Evolutionary conservation across 2,113 vertebrate species (phyloP).

Genomic region (Symphodus melops): DNA sequence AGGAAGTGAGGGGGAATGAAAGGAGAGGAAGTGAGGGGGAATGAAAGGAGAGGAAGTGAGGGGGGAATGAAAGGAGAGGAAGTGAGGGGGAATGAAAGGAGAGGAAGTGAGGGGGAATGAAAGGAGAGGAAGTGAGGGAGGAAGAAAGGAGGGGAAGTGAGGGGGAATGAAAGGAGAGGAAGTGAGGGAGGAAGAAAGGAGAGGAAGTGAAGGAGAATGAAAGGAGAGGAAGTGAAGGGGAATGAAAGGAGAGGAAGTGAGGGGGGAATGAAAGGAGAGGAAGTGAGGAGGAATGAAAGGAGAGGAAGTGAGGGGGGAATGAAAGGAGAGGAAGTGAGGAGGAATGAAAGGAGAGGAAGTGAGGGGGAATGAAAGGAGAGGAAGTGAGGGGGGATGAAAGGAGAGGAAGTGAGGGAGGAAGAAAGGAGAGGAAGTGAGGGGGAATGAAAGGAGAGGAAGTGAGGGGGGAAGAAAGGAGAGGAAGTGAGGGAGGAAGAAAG

Average conservation of each 20-base stretch:
- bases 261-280: too few species aligned
- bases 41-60: conserved; percentile 5
- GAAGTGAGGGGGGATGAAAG: background rate
- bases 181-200: conserved; percentile 5
- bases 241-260: background rate
- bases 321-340: background rate
- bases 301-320: background rate
- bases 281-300: too few species aligned
- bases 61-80: conserved; percentile 5
- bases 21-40: background rate
- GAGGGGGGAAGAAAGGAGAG: background rate
- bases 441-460: background rate
- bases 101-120: background rate
- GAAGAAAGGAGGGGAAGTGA: background rate
- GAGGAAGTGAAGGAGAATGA: background rate
- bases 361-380: background rate
- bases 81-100: too few species aligned
- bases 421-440: too few species aligned
- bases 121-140: conserved; percentile 5
- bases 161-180: background rate
- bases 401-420: too few species aligned
- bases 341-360: too few species aligned
- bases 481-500: too few species aligned
- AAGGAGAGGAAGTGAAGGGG: background rate
- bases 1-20: too few species aligned